These are phyloP conservation scores for Asteroscopus sphinx DNA, from an alignment of 2,888 invertebrate genomes.

Conservation along the genomic window DNA sequence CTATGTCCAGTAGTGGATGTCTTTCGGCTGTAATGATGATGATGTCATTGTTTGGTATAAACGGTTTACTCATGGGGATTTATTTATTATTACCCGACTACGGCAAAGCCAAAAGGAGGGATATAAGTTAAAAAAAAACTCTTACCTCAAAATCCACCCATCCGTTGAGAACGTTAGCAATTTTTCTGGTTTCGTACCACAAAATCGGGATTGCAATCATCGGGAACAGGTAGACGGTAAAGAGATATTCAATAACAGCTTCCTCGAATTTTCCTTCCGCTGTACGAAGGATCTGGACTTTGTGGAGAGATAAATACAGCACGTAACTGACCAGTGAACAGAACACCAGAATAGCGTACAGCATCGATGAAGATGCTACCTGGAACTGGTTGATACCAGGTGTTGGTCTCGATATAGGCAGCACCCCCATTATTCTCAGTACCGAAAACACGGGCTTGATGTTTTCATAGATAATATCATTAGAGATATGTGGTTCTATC, in stretches of 20 bases:
- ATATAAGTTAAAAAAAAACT: background rate
- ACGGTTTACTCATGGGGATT: no score
- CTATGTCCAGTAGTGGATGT: no score
- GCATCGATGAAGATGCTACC: constrained; percentile 88
- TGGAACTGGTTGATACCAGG: constrained; percentile 85
- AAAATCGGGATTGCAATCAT: constrained; percentile 91
- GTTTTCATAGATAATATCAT: constrained; percentile 84
- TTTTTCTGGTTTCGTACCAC: constrained; percentile 92
- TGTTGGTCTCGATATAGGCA: constrained; percentile 89
- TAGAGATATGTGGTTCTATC: constrained; percentile 71
- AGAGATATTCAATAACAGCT: constrained; percentile 93
- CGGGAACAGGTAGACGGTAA: constrained; percentile 93
- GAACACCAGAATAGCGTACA: constrained; percentile 89
- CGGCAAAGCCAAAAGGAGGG: background rate
- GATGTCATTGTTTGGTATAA: no score
- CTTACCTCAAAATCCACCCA: constrained; percentile 92
- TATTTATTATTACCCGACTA: no score
- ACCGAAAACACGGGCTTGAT: constrained; percentile 83
- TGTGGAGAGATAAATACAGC: constrained; percentile 90
- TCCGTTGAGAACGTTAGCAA: constrained; percentile 90
- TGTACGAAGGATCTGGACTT: constrained; percentile 90
- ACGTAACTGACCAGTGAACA: constrained; percentile 87
- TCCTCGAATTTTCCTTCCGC: constrained; percentile 93
- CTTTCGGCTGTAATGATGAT: no score
- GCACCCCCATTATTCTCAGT: constrained; percentile 89